phyloP scores from a whole-genome alignment of 1,140 invertebrate genomes.

The Aphaenogaster ashmeadi region DNA sequence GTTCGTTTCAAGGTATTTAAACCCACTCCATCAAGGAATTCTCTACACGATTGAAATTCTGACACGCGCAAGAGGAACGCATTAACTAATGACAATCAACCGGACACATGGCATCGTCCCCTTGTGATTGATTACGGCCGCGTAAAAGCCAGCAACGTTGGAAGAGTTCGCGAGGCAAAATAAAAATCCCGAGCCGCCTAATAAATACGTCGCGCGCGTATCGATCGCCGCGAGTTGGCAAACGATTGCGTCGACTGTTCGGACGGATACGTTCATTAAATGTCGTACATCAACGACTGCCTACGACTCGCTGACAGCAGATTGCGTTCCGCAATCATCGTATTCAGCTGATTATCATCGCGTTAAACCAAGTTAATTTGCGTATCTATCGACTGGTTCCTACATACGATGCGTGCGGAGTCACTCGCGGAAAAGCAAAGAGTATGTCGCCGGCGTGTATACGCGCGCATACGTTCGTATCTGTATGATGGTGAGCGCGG shows the following conservation, averaged over 20 bases:
- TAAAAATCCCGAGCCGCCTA: constrained; percentile 32
- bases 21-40: constrained; percentile 42
- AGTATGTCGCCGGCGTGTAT: constrained; percentile 16
- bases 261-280: constrained; percentile 46
- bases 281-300: constrained; percentile 62
- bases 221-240: constrained; percentile 6
- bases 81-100: constrained; percentile 62
- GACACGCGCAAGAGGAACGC: constrained; percentile 54
- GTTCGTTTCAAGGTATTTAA: constrained; percentile 51
- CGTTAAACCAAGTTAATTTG: constrained; percentile 73
- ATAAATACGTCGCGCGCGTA: constrained; percentile 51
- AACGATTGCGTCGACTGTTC: neutral
- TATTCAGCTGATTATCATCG: constrained; percentile 67
- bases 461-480: constrained; percentile 14
- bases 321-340: constrained; percentile 65
- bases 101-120: constrained; percentile 47
- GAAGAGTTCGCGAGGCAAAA: constrained; percentile 9
- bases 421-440: constrained; percentile 1
- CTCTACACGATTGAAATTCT: constrained; percentile 58
- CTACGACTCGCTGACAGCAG: constrained; percentile 65
- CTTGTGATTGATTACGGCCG: constrained; percentile 53
- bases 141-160: constrained; percentile 43
- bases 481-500: constrained; percentile 27
- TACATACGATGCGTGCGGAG: constrained; percentile 47
- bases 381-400: constrained; percentile 64